Conservation (phyloP, 1,140 invertebrate species). For the Apolygus lucorum region DNA sequence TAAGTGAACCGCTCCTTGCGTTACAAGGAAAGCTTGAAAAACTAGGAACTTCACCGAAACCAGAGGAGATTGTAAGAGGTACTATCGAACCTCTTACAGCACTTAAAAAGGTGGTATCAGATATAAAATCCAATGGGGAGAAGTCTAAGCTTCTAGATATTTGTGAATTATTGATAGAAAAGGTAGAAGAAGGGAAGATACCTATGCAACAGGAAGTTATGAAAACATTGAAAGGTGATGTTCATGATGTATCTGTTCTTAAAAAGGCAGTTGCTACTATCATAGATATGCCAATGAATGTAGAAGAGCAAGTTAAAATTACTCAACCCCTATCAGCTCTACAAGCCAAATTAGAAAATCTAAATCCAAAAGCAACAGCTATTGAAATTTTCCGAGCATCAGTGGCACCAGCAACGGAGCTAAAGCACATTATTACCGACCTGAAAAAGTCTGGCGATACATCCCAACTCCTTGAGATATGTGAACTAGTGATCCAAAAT, state of each 20-base stretch:
- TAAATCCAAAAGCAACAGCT: neutral
- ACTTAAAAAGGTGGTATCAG: neutral
- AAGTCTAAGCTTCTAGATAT: neutral
- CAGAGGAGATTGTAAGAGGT: neutral
- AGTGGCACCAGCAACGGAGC: neutral
- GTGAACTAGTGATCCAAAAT: neutral
- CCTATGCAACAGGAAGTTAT: neutral
- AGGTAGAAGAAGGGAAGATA: neutral
- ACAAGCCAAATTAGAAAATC: neutral
- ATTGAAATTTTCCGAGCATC: neutral
- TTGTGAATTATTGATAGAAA: neutral
- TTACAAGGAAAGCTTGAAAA: neutral
- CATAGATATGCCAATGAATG: neutral
- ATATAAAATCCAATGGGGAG: neutral
- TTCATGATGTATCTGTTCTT: neutral
- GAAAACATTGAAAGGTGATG: neutral
- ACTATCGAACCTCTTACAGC: neutral
- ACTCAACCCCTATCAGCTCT: neutral
- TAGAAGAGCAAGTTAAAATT: neutral
- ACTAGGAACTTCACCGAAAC: neutral
- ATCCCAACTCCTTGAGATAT: neutral
- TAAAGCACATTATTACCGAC: neutral
- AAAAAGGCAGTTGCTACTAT: neutral
- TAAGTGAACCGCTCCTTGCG: neutral
- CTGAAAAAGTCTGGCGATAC: neutral